Evolutionary conservation across 2,113 vertebrate genomes (phyloP).

Genomic region (Tonatia bakeri): DNA sequence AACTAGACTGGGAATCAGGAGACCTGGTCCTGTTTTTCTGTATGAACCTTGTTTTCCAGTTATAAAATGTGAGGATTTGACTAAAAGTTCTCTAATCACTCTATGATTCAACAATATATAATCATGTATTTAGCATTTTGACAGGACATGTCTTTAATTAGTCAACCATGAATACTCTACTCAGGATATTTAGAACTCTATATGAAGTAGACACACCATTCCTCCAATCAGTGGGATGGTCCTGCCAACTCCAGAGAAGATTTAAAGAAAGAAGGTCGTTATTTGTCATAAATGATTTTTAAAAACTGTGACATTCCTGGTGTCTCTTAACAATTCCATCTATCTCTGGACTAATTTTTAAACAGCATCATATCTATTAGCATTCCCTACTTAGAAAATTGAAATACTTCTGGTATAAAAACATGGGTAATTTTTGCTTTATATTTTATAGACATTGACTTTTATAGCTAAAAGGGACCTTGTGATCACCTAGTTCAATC

Average conservation of each 20-base stretch:
- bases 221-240: background rate
- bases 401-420: background rate
- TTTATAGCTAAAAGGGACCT: background rate
- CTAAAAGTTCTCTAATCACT: background rate
- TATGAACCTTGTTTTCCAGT: background rate
- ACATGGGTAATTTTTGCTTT: background rate
- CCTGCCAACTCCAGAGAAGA: background rate
- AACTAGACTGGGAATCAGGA: background rate
- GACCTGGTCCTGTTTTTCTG: background rate
- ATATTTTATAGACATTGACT: background rate
- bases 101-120: background rate
- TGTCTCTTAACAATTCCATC: background rate
- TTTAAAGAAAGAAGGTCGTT: background rate
- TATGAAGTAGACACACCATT: background rate
- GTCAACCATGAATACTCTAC: background rate
- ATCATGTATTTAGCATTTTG: background rate
- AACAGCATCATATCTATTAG: background rate
- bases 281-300: background rate
- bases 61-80: background rate
- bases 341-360: background rate
- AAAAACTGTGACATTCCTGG: background rate
- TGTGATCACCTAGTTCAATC: background rate
- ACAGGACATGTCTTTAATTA: background rate
- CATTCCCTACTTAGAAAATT: background rate
- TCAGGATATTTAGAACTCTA: background rate